Base-by-base conservation (phyloP, 1,140 invertebrate genomes). In the Trichonephila inaurata region DNA sequence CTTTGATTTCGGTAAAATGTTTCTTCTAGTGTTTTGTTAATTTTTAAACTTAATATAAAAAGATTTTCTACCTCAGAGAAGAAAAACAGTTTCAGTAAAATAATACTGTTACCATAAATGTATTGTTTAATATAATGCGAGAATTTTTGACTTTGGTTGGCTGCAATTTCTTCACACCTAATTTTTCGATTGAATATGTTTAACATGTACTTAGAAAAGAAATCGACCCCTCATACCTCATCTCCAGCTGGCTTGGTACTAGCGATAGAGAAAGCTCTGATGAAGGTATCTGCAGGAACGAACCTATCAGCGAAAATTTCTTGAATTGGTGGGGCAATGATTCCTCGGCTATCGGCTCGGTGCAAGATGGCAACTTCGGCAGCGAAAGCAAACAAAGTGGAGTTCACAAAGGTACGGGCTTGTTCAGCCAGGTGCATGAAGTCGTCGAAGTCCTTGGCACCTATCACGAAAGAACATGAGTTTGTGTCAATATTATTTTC, bases 341-440 rank as follows among this genome's bases (percentile, higher is more conserved):
- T 96, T 94, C 96, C 96, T 44, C 95, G 95, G 64, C 95, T 95
- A 69, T 96, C 97, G 16, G 95, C 94, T 58, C 97, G 96, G 95
- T 97, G 97, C 94, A 97, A 95, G 19, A 97, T 95, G 72, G 97
- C 97, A 3, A 96, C 96, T 72, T 96, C 96, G 66, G 97, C 95
- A 14, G 97, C 96, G 89, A 97, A 97, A 16, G 96, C 95, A 95
- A 97, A 97, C 95, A 97, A 96, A 96, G 96, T 96, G 40, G 96
- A 96, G 95, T 97, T 97, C 94, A 97, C 96, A 95, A 96, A 95
- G 92, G 97, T 96, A n/a, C 97, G 96, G 33, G 97, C 96, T 96
- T 97, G 97, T 93, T 96, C 96, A 2, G 97, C 97, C 21, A 97
- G 97, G 94, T 96, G 96, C 95, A 97, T 97, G 96, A 97, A 97